phyloP scores from a whole-genome alignment of 2,888 invertebrate species.

The Agrilus biguttatus region DNA sequence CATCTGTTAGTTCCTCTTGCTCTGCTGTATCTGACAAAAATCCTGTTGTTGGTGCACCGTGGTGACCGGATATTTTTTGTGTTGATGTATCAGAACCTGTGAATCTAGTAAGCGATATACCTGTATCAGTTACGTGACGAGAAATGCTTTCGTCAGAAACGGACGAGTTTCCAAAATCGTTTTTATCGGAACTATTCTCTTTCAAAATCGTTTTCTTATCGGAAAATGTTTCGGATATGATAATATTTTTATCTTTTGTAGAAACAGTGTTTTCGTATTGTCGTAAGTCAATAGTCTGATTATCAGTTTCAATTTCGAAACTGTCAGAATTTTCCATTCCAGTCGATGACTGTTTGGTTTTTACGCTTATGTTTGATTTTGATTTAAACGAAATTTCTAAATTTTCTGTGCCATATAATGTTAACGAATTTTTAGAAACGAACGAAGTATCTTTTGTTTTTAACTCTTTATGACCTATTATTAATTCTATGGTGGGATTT shows the following conservation, averaged over 20 bases:
- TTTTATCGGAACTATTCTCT: too few species aligned
- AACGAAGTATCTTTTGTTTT: constrained; percentile 36
- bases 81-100: constrained; percentile 33
- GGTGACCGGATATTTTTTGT: constrained; percentile 28
- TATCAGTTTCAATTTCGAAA: too few species aligned
- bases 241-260: too few species aligned
- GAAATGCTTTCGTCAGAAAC: constrained; percentile 35
- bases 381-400: constrained; percentile 40
- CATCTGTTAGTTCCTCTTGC: constrained; percentile 38
- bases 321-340: constrained; percentile 32
- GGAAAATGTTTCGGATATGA: too few species aligned
- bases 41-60: constrained; percentile 29
- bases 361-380: constrained; percentile 37
- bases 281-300: too few species aligned
- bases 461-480: constrained; percentile 39
- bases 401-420: constrained; percentile 36
- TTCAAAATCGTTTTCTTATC: too few species aligned
- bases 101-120: constrained; percentile 37
- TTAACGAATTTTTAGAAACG: constrained; percentile 36
- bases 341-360: constrained; percentile 29
- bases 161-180: constrained; percentile 20
- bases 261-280: too few species aligned
- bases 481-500: constrained; percentile 32
- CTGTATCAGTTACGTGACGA: constrained; percentile 39
- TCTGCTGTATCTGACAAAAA: constrained; percentile 32